A percentile compares a stretch with the other conserved stretches of the same genome.
These are phyloP conservation scores for Ambastaia sidthimunki DNA, from an alignment of 2,797 vertebrate genomes.

Conservation along the genomic window DNA sequence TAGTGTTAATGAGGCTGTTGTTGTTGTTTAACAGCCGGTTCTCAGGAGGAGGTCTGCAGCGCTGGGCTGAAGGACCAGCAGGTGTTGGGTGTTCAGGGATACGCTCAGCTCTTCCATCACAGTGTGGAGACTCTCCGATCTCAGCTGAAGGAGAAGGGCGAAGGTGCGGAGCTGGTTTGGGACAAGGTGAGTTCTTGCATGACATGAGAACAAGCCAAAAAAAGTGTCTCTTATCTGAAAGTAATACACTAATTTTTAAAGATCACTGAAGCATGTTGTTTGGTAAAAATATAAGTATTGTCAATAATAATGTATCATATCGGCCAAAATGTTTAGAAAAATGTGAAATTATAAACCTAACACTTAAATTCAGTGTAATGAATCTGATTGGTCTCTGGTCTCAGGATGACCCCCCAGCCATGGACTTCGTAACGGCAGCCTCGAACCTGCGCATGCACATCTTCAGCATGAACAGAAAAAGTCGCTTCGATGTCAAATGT, in stretches of 20 bases:
- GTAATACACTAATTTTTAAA: background rate
- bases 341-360: background rate
- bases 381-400: background rate
- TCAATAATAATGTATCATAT: too few relatives aligned
- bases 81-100: constrained; percentile 88
- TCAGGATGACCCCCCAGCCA: constrained; percentile 92
- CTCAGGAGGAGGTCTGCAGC: constrained; percentile 77
- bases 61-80: constrained; percentile 92
- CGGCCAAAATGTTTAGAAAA: background rate
- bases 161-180: constrained; percentile 91
- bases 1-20: constrained; percentile 12
- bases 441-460: constrained; percentile 97
- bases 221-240: too few relatives aligned
- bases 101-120: constrained; percentile 86
- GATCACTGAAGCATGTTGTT: too few relatives aligned
- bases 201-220: too few relatives aligned
- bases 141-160: constrained; percentile 87
- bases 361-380: background rate
- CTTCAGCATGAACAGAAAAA: constrained; percentile 99
- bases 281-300: background rate
- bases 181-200: constrained; percentile 85
- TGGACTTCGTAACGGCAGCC: constrained; percentile 97
- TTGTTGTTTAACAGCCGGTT: constrained; percentile 62
- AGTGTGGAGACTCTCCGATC: constrained; percentile 89
- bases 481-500: constrained; percentile 98